phyloP scores from a whole-genome alignment of 2,113 vertebrate genomes.

The Potamarius usumacintae region DNA sequence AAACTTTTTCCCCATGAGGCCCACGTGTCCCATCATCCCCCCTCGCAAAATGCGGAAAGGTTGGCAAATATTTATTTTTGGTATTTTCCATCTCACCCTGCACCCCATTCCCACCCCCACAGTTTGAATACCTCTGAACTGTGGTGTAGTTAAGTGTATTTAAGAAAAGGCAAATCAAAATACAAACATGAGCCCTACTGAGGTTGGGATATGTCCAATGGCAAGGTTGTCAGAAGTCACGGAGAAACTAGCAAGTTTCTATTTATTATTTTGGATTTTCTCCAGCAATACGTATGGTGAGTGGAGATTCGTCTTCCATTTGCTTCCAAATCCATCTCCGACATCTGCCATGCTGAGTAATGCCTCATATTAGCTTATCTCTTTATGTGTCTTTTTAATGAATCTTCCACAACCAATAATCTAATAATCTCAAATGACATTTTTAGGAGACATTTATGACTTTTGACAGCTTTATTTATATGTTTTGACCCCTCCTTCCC shows the following conservation, averaged over 20 bases:
- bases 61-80: constrained; percentile 7
- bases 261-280: neutral
- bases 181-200: neutral
- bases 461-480: constrained; percentile 15
- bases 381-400: neutral
- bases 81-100: neutral
- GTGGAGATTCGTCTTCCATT: neutral
- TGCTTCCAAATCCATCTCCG: neutral
- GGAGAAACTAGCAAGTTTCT: neutral
- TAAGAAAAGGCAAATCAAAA: neutral
- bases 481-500: neutral
- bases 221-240: neutral
- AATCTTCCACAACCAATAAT: neutral
- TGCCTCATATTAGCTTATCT: neutral
- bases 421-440: neutral
- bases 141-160: neutral
- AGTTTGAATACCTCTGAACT: neutral
- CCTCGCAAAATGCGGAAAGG: neutral
- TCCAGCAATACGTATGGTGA: neutral
- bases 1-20: neutral
- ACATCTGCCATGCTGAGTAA: neutral
- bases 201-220: neutral
- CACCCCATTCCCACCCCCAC: neutral
- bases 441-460: constrained; percentile 11
- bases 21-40: neutral